Conservation (phyloP, 1,140 invertebrate species). For the Cydia strobilella region DNA sequence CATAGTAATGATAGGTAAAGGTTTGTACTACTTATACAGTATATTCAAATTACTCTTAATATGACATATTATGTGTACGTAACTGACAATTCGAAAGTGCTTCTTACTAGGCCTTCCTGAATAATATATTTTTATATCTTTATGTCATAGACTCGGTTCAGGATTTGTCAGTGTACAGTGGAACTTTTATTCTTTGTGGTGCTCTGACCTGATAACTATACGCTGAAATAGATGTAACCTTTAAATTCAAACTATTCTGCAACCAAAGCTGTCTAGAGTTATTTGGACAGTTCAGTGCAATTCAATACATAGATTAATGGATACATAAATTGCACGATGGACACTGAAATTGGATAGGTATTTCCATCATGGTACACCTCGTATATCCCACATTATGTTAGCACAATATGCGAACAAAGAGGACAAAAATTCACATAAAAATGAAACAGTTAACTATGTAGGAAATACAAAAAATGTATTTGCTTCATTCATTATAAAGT, state of each 20-base stretch:
- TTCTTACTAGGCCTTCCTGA: too few species aligned
- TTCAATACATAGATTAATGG: slow-evolving; percentile 21
- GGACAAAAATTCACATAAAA: background rate
- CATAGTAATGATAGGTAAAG: too few species aligned
- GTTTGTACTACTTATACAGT: too few species aligned
- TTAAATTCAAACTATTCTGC: slow-evolving; percentile 3
- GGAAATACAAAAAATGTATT: background rate
- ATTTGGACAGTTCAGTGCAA: background rate
- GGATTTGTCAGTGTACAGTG: too few species aligned
- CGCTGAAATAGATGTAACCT: background rate
- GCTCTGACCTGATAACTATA: too few species aligned
- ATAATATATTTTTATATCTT: too few species aligned
- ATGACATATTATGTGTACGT: too few species aligned
- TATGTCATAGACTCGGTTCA: too few species aligned
- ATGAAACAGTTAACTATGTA: background rate
- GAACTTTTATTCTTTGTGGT: too few species aligned
- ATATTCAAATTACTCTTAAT: too few species aligned
- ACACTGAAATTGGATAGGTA: background rate
- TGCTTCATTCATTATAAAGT: slow-evolving; percentile 17
- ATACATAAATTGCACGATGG: slow-evolving; percentile 1
- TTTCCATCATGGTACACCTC: background rate
- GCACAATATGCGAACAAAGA: background rate
- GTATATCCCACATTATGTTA: background rate
- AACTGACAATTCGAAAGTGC: too few species aligned
- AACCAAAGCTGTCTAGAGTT: slow-evolving; percentile 10